Conservation (phyloP, 2,113 vertebrate genomes). For the Regulus satrapa region DNA sequence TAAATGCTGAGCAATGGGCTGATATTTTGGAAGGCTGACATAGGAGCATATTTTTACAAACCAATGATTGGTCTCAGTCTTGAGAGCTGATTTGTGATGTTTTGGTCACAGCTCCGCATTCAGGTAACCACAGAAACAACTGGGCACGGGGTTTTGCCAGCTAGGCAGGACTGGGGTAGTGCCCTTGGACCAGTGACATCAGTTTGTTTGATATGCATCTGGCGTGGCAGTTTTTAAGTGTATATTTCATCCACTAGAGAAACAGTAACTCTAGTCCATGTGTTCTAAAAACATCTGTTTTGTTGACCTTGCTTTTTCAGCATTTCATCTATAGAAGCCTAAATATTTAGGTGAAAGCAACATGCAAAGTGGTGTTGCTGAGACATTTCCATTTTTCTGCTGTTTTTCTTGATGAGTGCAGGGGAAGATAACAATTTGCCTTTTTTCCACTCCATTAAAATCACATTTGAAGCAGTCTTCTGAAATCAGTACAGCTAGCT, state of each 20-base stretch:
- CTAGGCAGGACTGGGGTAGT: not conserved
- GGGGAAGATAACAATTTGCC: constrained; percentile 4
- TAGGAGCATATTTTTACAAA: not conserved
- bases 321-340: not conserved
- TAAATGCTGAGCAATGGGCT: not conserved
- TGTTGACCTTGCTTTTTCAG: not conserved
- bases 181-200: not conserved
- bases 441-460: constrained; percentile 40
- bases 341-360: constrained; percentile 21
- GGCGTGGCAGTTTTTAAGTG: not conserved
- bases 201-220: not conserved
- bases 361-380: not conserved
- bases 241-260: not conserved
- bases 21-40: not conserved
- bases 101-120: not conserved
- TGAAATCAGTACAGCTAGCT: not conserved
- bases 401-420: not conserved
- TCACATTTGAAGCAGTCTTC: not conserved
- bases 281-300: not conserved
- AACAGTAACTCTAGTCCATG: not conserved
- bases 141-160: not conserved
- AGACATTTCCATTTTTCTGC: not conserved
- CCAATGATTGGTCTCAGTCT: not conserved
- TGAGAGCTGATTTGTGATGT: not conserved
- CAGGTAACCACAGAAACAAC: not conserved